Base-by-base conservation (phyloP, 2,113 vertebrate genomes). In the Perccottus glenii region DNA sequence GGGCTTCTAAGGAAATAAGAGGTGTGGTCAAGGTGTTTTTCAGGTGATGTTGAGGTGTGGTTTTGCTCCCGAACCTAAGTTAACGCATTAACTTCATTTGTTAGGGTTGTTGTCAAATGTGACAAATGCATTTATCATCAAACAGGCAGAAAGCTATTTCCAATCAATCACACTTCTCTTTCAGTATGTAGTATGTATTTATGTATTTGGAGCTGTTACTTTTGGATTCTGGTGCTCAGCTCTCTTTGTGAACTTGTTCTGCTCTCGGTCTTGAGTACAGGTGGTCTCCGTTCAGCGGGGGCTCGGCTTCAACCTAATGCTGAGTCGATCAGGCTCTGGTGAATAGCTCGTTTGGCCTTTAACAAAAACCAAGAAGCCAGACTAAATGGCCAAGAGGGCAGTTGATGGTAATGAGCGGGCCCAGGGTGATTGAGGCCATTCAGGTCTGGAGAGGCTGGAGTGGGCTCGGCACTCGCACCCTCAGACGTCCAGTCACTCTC, bases 351-450 rank as follows among this genome's bases (percentile, higher is more conserved):
- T 89, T 90, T 89, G 73, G 78, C 79, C 69, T 70, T 14, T 46
- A 57, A 77, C 78, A 85, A 87, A 88, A 90, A 84, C 76, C 81
- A 78, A 85, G 81, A 87, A 89, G 86, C 85, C 79, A 83, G 78
- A 80, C 77, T 84, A 82, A 85, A 84, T 78, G 61, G 65, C 78
- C 77, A 83, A 89, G 87, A 90, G 87, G 87, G 82, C 79, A 73
- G 80, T 80, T 87, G 88, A 90, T 87, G 90, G 85, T 87, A 90
- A 88, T 91, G 82, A 85, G 74, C 40, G 46, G 81, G 82, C 88
- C 79, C 81, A 83, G 77, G 63, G 90, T 92, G 91, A 93, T 92
- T 93, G 88, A 88, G 83, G 72, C 84, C 88, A 92, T 91, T 92
- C 89, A 92, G 75, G 78, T 80, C 78, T 88, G 79, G 87, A 91